phyloP scores from a whole-genome alignment of 2,888 invertebrate species.

The Ophion costatus region DNA sequence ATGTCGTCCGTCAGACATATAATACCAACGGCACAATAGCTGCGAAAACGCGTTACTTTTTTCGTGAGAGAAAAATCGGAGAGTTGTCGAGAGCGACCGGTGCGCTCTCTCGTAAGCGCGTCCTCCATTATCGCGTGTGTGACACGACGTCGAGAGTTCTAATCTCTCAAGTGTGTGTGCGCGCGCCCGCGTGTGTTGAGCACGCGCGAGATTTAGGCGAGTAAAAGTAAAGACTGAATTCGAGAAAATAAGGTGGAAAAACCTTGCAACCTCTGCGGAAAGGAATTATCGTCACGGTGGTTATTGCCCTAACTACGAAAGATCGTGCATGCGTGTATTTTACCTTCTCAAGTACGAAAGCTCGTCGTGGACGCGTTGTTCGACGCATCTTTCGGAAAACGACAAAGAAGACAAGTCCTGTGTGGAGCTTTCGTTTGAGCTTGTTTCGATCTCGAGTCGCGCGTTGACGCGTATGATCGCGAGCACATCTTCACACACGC shows the following conservation, averaged over 20 bases:
- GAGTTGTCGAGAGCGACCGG: constrained; percentile 29
- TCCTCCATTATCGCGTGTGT: constrained; percentile 53
- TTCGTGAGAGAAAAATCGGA: not conserved
- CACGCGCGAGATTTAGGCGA: constrained; percentile 3
- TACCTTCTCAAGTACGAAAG: not conserved
- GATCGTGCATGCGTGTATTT: not conserved
- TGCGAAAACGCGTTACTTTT: not conserved
- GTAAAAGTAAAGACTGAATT: not conserved
- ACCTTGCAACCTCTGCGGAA: not conserved
- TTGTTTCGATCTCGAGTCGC: not conserved
- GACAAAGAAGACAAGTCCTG: not conserved
- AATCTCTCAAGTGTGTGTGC: constrained; percentile 10
- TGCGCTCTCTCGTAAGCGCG: constrained; percentile 48
- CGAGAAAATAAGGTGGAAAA: not conserved
- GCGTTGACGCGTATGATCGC: constrained; percentile 12
- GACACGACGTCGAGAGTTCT: constrained; percentile 46
- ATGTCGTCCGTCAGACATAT: not conserved
- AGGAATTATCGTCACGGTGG: not conserved
- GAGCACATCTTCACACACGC: not conserved
- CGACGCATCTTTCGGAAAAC: not conserved
- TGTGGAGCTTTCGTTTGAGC: not conserved
- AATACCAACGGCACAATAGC: not conserved
- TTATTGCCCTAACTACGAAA: not conserved
- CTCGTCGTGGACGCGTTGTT: not conserved
- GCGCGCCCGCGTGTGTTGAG: not conserved